Evolutionary conservation across 1,140 invertebrate genomes (phyloP), one percentile per base, ranked within the genome.

Genomic region (Drosophila ambigua): DNA sequence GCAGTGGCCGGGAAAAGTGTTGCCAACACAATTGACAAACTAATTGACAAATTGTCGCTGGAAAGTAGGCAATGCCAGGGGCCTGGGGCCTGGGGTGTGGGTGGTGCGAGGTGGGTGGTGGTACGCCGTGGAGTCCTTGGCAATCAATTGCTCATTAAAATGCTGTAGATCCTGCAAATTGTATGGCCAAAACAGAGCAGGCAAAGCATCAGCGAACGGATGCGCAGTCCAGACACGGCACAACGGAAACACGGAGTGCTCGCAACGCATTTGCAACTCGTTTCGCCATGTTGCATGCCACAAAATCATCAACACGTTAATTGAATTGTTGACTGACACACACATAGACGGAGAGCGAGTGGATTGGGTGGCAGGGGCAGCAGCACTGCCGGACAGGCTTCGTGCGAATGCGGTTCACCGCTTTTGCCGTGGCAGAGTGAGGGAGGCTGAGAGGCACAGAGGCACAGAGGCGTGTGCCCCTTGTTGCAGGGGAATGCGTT

Each of bases 281-380:
- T 74, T 39, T 66, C 65, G 69, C 65, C 69, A 85, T 85, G 82
- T 87, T 85, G 82, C 82, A 87, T 87, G 82, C 82, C 82, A 78
- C 82, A 87, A 87, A 87, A 87, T 87, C 82, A 87, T 87, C 82
- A 87, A 87, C 82, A 90, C 87, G 88, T 90, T 90, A 90, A 90
- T 90, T 90, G 88, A 90, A 90, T 90, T 90, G 88, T 90, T 90
- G 87, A 90, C 82, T 88, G 82, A 83, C 85, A 76, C 82, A 85
- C 77, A 67, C 69, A 69, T 66, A 69, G 31, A 58, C 43, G 26
- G 11, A 35, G 28, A 35, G 46, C 31, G 4, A 24, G 24, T n/a
- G 5, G 20, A 49, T 20, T 20, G 20, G 20, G 20, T 16, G 16
- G 16, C 16, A 16, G 16, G 16, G 16, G 16, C 16, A 16, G 20